Base-by-base conservation (phyloP, 2,113 vertebrate genomes). In the Petrocephalus microphthalmus region DNA sequence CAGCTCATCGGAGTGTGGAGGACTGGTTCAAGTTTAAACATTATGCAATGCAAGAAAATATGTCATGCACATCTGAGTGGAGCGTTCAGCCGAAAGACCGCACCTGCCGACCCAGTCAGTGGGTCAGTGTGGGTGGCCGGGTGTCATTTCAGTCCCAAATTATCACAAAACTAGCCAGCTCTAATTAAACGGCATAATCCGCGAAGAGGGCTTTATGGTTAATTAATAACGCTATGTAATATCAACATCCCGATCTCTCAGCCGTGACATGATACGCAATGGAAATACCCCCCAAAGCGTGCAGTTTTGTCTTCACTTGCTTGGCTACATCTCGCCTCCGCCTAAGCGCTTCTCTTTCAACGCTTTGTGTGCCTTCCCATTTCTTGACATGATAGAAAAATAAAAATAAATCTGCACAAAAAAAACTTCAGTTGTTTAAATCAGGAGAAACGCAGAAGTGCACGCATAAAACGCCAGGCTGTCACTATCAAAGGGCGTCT, bases 101-200 rank as follows among this genome's bases (percentile, higher is more conserved):
- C 82, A 51, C 22, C 47, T 51, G 82, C 51, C 56, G 29, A 54
- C 52, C 29, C 84, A 17, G 51, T 85, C 84, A 85, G 84, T 85
- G 17, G 84, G 51, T 53, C 84, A 85, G 52, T 54, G 25, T 54
- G 47, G 37, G 81, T n/a, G 47, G 20, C 42, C 81, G 19, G 33
- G 71, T 84, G 47, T 84, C 42, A 84, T 84, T 84, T 51, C 45
- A 37, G 84, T n/a, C 83, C 83, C 83, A 53, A 22, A 85, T 54
- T 42, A 85, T n/a, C 84, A 85, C 52, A 85, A 33, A 54, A 84
- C 17, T 20, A 47, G n/a, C 49, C 25, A 45, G 20, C 45, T 84
- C 22, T 51, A 84, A 84, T 51, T 20, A 78, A 15, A 78, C 71
- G 37, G 71, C 33, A 78, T 78, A 78, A 78, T 78, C 71, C 33